Base-by-base conservation (phyloP, 2,888 invertebrate genomes). In the Agriopis aurantiaria region DNA sequence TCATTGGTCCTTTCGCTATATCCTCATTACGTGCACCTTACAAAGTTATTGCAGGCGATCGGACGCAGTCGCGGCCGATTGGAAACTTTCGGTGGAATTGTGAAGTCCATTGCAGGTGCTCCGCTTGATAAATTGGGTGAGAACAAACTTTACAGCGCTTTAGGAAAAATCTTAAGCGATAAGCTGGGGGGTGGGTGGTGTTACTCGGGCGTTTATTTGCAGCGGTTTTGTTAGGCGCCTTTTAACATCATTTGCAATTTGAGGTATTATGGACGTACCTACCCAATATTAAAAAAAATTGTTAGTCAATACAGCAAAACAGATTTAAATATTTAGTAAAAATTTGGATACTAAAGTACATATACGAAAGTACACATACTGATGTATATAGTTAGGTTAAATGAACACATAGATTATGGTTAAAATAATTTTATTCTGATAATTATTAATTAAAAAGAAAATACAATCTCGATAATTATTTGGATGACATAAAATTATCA, bases 61-160 rank as follows among this genome's bases (percentile, higher is more conserved):
- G 76, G 74, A 60, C 68, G 61, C 65, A 66, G 66, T 76, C 76
- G 74, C 67, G 51, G 67, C 64, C 71, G 71, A 74, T 79, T 78
- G 77, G 72, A 67, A 77, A 76, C 65, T 69, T 73, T 66, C 74
- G 71, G 65, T 74, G 52, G 60, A 73, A 76, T 69, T 71, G 72
- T 68, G 68, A 71, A 78, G 75, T 80, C 78, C 73, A 68, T 56
- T 78, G 79, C 81, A 81, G 80, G 80, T 80, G 81, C 74, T 71
- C 68, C 46, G 69, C 60, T 73, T 80, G 80, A 80, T 79, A 81
- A 80, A 80, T 81, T 80, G 78, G 74, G 77, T 75, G 75, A 66
- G 75, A 75, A 72, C 62, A 68, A 78, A 79, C 75, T 79, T 74
- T 65, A 69, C 73, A 71, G 73, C 67, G 65, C 73, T 66, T 71